Evolutionary conservation across 2,888 invertebrate genomes (phyloP), one percentile per base, ranked within the genome.

Genomic region (Brachyopa scutellaris): DNA sequence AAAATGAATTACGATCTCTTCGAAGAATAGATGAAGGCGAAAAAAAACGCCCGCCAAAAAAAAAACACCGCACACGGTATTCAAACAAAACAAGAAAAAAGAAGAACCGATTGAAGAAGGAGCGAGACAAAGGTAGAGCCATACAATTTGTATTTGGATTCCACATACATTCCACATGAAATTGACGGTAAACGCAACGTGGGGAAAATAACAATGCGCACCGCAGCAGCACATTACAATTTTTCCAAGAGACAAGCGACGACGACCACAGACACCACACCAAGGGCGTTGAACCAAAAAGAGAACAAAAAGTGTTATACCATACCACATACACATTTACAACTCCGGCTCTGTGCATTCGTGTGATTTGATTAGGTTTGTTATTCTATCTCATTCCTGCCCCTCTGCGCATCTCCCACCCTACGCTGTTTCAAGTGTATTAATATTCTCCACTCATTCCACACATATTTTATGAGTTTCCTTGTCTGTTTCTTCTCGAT

Each of bases 251-350:
- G 57, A 66, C 45, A 26, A 55, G 47, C 19, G 64, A 59, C 55
- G 49, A 64, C 3, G 26, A 26, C 26, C 4, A 26, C 26, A 26
- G 57, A 76, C 62, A 77, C 59, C 70, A 72, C 51, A 82, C 59
- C 77, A 77, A 82, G 82, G 82, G 82, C 82, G 82, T 82, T 82
- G 82, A 82, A 82, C 82, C 77, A 82, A 82, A 76, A 64, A 79
- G 59, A 40, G 64, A 73, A 42, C 61, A 69, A 74, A 74, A 67
- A 74, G 38, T 47, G 70, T 79, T n/a, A n/a, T n/a, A n/a, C n/a
- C n/a, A 74, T 67, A 74, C 47, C 55, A 69, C 62, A 62, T 33
- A 57, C 42, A 74, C 72, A 79, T 9, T 0, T n/a, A 23, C 26
- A n/a, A n/a, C n/a, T n/a, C n/a, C n/a, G n/a, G n/a, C n/a, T 59